phyloP scores from a whole-genome alignment of 2,888 invertebrate species.

The Anodontia alba region DNA sequence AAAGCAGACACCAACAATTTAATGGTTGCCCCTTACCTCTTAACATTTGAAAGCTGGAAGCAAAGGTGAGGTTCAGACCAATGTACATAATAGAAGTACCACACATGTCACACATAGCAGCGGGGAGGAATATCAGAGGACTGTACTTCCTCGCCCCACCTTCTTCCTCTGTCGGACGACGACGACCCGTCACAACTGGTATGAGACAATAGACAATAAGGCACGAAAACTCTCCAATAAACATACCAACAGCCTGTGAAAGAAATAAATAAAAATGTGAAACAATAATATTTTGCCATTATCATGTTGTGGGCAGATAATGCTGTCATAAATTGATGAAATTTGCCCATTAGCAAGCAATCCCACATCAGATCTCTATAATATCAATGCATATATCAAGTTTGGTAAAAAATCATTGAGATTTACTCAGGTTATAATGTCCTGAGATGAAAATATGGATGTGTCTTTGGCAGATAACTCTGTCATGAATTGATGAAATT shows the following conservation, averaged over 20 bases:
- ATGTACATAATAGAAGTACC: conserved; percentile 96
- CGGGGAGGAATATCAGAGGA: conserved; percentile 92
- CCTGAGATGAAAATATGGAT: too few species aligned
- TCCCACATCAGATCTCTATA: too few species aligned
- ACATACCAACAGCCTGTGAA: conserved; percentile 92
- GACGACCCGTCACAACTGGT: conserved; percentile 27
- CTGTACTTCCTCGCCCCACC: conserved; percentile 88
- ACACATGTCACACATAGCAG: conserved; percentile 95
- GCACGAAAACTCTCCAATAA: conserved; percentile 95
- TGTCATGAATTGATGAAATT: too few species aligned
- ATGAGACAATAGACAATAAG: conserved; percentile 91
- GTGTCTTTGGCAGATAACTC: too few species aligned
- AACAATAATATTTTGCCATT: too few species aligned
- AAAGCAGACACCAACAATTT: too few species aligned
- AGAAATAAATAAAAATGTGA: conserved; percentile 15
- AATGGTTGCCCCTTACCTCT: conserved; percentile 91
- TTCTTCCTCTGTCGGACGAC: conserved; percentile 7
- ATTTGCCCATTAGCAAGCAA: too few species aligned
- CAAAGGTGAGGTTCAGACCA: conserved; percentile 95
- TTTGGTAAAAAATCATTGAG: too few species aligned
- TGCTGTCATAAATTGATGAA: too few species aligned
- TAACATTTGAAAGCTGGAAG: conserved; percentile 98
- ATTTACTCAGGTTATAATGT: too few species aligned
- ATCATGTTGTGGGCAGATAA: too few species aligned
- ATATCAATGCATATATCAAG: too few species aligned